Percentiles rank a stretch among this genome's conserved stretches.
phyloP scores from a whole-genome alignment of 2,888 invertebrate species.

The Metalampra italica region DNA sequence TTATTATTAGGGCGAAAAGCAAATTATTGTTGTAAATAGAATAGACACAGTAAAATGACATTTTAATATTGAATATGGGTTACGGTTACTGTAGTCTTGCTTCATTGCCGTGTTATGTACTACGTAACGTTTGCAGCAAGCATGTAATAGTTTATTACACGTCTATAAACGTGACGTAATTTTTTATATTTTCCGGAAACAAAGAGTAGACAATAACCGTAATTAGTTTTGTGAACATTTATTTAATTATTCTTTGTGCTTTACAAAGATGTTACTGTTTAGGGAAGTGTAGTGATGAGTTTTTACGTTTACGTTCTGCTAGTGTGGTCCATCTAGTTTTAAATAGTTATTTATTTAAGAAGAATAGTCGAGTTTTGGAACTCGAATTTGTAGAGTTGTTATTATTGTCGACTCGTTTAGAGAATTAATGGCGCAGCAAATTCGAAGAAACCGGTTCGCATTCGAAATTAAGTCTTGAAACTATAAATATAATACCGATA shows the following conservation, averaged over 20 bases:
- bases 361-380: too few species aligned
- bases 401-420: neutral
- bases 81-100: too few species aligned
- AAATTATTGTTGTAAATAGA: too few species aligned
- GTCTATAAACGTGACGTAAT: neutral
- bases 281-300: too few species aligned
- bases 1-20: too few species aligned
- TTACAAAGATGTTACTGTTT: too few species aligned
- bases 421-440: neutral
- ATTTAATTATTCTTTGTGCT: neutral
- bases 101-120: neutral
- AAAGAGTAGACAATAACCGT: neutral
- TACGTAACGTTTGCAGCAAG: neutral
- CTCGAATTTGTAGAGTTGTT: too few species aligned
- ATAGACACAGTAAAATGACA: too few species aligned
- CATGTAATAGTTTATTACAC: neutral
- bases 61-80: too few species aligned
- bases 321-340: too few species aligned
- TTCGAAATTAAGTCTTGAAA: neutral
- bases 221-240: neutral
- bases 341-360: too few species aligned
- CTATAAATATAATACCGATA: neutral
- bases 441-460: neutral
- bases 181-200: slow-evolving; percentile 4
- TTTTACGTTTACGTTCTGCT: too few species aligned